A percentile compares a stretch with the other conserved stretches of the same genome.
Conservation (phyloP, 2,888 invertebrate genomes). For the Notodonta ziczac region DNA sequence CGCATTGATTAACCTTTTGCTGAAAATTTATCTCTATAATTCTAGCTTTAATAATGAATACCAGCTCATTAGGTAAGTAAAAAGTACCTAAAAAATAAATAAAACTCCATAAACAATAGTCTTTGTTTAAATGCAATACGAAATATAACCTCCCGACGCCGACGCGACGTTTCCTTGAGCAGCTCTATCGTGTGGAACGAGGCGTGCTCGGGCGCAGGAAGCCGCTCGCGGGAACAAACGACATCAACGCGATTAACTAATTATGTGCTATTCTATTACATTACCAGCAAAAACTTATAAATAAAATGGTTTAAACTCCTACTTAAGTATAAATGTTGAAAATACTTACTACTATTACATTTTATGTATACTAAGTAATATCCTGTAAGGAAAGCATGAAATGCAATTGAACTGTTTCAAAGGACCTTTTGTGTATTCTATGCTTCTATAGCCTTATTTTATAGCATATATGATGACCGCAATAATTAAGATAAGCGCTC, state of each 20-base stretch:
- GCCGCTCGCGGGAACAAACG: constrained; percentile 29
- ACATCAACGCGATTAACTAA: constrained; percentile 23
- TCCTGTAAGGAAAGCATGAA: background rate
- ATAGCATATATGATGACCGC: too few relatives aligned
- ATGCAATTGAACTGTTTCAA: background rate
- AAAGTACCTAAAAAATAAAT: background rate
- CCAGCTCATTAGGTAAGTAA: background rate
- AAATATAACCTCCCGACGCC: constrained; percentile 2
- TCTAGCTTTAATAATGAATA: background rate
- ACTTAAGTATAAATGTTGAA: background rate
- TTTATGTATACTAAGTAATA: background rate
- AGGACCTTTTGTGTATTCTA: too few relatives aligned
- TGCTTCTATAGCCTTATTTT: too few relatives aligned
- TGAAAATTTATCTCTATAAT: too few relatives aligned
- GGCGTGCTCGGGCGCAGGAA: constrained; percentile 53
- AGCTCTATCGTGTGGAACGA: constrained; percentile 48
- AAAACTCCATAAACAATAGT: constrained; percentile 3
- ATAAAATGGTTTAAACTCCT: background rate
- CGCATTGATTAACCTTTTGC: too few relatives aligned
- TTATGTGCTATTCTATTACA: background rate
- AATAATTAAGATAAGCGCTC: too few relatives aligned
- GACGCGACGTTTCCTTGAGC: constrained; percentile 18
- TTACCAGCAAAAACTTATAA: background rate
- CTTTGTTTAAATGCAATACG: constrained; percentile 4
- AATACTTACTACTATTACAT: background rate